Percentiles rank a stretch among this genome's conserved stretches.
These are phyloP conservation scores for Drosophila gunungcola DNA, from an alignment of 1,140 invertebrate species.

Conservation along the genomic window DNA sequence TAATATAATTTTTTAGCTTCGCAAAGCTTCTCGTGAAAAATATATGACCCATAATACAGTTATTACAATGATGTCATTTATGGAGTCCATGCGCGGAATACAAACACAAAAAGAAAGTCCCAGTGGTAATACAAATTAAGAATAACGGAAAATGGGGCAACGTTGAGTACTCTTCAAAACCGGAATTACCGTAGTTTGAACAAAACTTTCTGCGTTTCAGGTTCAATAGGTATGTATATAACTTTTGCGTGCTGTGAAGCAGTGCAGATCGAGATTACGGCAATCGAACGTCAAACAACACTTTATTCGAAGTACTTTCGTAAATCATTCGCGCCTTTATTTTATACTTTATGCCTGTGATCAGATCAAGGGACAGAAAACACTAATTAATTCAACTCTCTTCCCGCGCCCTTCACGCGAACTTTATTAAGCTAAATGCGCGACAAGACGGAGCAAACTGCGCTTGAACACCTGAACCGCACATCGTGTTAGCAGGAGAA, in stretches of 20 bases:
- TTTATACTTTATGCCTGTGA: slow-evolving; percentile 27
- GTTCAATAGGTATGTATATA: slow-evolving; percentile 10
- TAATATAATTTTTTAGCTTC: background rate
- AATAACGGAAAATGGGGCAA: slow-evolving; percentile 1
- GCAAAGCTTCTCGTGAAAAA: background rate
- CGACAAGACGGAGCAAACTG: slow-evolving; percentile 13
- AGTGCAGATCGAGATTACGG: background rate
- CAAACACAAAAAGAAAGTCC: slow-evolving; percentile 22
- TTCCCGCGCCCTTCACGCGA: background rate
- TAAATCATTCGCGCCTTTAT: slow-evolving; percentile 30
- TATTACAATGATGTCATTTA: slow-evolving; percentile 39
- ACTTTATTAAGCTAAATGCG: slow-evolving; percentile 15
- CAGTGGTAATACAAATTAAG: slow-evolving; percentile 5
- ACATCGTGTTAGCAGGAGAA: background rate
- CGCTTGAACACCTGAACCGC: background rate
- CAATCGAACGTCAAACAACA: slow-evolving; percentile 18
- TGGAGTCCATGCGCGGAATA: slow-evolving; percentile 2
- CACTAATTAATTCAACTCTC: slow-evolving; percentile 19
- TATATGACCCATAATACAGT: background rate
- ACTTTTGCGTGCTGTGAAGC: slow-evolving; percentile 1
- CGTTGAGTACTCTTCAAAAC: slow-evolving; percentile 7
- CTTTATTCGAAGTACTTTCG: slow-evolving; percentile 29
- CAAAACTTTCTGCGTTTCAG: slow-evolving; percentile 23
- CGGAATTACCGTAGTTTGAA: slow-evolving; percentile 28
- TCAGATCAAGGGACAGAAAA: slow-evolving; percentile 1